Base-by-base conservation (phyloP, 2,797 vertebrate species). In the Ctenopoma multispine region DNA sequence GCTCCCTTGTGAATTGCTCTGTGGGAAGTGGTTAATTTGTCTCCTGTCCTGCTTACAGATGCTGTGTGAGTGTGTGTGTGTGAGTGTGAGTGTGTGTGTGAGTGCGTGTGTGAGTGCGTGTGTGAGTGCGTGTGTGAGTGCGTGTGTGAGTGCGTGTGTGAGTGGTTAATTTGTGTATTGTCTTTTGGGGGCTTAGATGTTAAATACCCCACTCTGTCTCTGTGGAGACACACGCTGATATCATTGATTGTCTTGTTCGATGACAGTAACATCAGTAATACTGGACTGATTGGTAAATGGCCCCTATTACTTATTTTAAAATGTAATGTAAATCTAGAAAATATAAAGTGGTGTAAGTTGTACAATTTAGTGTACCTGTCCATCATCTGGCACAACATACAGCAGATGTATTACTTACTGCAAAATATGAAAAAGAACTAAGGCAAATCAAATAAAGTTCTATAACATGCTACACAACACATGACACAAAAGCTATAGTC, bases 21-120 rank as follows among this genome's bases (percentile, higher is more conserved):
- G 80, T 84, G 83, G 85, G 90, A 92, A 91, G 87, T 90, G 90
- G 90, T 90, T 91, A 89, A 92, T 91, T 90, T 91, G 90, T 91
- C 83, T 90, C 84, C 85, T 91, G 82, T 89, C 86, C 46, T 44
- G 57, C 50, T 29, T 59, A 50, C 56, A 27, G 36, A 2, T 1
- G 36, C 10, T 6, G 29, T 31, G 29, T 31, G 3, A 5, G 5
- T 31, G 29, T 31, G 29, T 31, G 27, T 29, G 27, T 29, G 27
- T 29, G 27, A 3, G 27, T n/a, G n/a, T 29, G 27, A 4, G 27
- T 29, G 27, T 29, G 27, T 29, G 27, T 29, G 27, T 29, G 27
- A 4, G 27, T 6, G 7, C 27, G 27, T 6, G 7, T 29, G 27
- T 6, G 7, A n/a, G n/a, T n/a, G n/a, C n/a, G n/a, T n/a, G n/a